Percentiles rank a stretch among this genome's conserved stretches.
Evolutionary conservation across 1,140 invertebrate species (phyloP).

Genomic region (Pissodes strobi): DNA sequence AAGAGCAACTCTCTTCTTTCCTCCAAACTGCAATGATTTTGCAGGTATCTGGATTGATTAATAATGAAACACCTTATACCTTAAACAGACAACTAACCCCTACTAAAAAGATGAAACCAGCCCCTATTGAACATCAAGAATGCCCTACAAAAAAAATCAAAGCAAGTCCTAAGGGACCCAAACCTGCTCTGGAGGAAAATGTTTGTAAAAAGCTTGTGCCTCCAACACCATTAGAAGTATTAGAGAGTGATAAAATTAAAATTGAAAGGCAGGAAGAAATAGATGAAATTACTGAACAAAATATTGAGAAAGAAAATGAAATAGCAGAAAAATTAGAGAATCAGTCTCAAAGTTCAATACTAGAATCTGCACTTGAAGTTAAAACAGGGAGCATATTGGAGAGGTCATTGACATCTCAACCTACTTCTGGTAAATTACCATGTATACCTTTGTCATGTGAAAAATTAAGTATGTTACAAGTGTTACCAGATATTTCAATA

Average conservation of each 20-base stretch:
- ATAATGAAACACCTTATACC: conserved; percentile 25
- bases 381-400: conserved; percentile 51
- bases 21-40: conserved; percentile 73
- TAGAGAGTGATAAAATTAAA: conserved; percentile 39
- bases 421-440: conserved; percentile 35
- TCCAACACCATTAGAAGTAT: conserved; percentile 9
- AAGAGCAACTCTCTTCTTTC: conserved; percentile 72
- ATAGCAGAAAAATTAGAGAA: conserved; percentile 38
- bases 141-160: conserved; percentile 41
- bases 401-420: conserved; percentile 49
- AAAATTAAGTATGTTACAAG: conserved; percentile 27
- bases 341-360: conserved; percentile 45
- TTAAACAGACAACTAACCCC: conserved; percentile 28
- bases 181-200: conserved; percentile 13
- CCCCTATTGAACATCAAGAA: conserved; percentile 27
- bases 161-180: conserved; percentile 29
- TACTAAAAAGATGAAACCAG: conserved; percentile 37
- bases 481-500: conserved; percentile 32
- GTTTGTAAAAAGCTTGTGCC: conserved; percentile 7
- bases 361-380: conserved; percentile 51
- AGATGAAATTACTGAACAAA: conserved; percentile 31
- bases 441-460: conserved; percentile 14
- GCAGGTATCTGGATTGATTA: conserved; percentile 72
- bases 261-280: conserved; percentile 32
- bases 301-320: conserved; percentile 41